Conservation (phyloP, 2,797 vertebrate genomes). For the Uromys caudimaculatus region DNA sequence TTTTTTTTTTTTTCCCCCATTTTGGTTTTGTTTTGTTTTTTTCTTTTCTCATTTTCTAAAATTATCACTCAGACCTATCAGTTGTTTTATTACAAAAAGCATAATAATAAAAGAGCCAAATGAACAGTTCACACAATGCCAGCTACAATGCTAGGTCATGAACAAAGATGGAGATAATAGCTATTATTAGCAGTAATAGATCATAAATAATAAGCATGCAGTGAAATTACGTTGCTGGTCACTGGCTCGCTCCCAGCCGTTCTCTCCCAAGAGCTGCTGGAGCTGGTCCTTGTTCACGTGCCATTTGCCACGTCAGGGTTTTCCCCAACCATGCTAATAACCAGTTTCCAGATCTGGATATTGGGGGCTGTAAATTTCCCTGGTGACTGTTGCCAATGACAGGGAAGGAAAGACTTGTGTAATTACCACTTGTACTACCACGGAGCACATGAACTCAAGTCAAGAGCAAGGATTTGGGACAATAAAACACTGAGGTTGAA, state of each 20-base stretch:
- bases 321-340: slow-evolving; percentile 82
- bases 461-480: slow-evolving; percentile 80
- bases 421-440: slow-evolving; percentile 88
- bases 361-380: slow-evolving; percentile 86
- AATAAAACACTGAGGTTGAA: slow-evolving; percentile 83
- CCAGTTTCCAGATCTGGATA: slow-evolving; percentile 84
- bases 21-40: background rate
- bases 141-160: background rate
- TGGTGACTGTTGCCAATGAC: slow-evolving; percentile 85
- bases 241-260: slow-evolving; percentile 42
- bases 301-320: slow-evolving; percentile 80
- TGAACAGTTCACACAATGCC: background rate
- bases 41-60: slow-evolving; percentile 16
- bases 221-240: background rate
- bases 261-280: slow-evolving; percentile 55
- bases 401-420: slow-evolving; percentile 86
- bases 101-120: slow-evolving; percentile 12
- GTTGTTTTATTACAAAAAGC: background rate
- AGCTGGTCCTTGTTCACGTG: slow-evolving; percentile 73
- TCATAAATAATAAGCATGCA: slow-evolving; percentile 39
- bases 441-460: slow-evolving; percentile 84
- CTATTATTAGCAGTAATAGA: background rate
- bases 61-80: slow-evolving; percentile 9
- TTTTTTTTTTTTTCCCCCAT: too few relatives aligned
- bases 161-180: slow-evolving; percentile 27